Evolutionary conservation across 2,797 vertebrate genomes (phyloP), one percentile per base, ranked within the genome.

Genomic region (Eospalax fontanierii): DNA sequence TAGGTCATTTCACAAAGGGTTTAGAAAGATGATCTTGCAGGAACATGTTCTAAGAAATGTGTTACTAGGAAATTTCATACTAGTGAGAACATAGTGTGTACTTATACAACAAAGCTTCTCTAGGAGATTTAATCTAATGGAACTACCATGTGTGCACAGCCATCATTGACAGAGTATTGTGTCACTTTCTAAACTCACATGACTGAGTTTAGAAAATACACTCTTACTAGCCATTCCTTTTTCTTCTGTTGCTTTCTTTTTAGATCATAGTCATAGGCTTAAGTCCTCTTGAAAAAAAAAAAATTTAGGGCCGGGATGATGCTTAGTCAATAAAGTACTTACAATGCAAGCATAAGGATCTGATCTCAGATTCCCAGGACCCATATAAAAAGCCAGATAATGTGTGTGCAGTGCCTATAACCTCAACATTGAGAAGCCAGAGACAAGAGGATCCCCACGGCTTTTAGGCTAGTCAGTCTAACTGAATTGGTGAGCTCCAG

Each of bases 171-270:
- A 83, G 71, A 46, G 75, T 87, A 18, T 46, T 40, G 30, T 4
- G 16, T 6, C 6, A 65, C n/a, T n/a, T n/a, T n/a, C n/a, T n/a
- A n/a, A n/a, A n/a, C n/a, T n/a, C 6, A 16, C 57, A 22, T 63
- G 33, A 46, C 46, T 85, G 4, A 95, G 43, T 14, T 87, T 65
- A 88, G 86, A 78, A 82, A 95, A 65, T 35, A 73, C 59, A 11
- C 40, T 92, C 83, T 84, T 87, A 78, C 54, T 66, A 83, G 79
- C 9, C 33, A 70, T 66, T 73, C 28, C 26, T 88, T 85, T 93
- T 89, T 74, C 63, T 92, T 89, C 10, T 40, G 0, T 89, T 96
- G n/a, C 65, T 93, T 91, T 95, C 28, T 91, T 91, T 95, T 91
- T 68, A 50, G 80, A 82, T 86, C 61, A 87, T 86, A 35, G 74